Evolutionary conservation across 2,888 invertebrate genomes (phyloP), one percentile per base, ranked within the genome.

Genomic region (Eupithecia pulchellata): DNA sequence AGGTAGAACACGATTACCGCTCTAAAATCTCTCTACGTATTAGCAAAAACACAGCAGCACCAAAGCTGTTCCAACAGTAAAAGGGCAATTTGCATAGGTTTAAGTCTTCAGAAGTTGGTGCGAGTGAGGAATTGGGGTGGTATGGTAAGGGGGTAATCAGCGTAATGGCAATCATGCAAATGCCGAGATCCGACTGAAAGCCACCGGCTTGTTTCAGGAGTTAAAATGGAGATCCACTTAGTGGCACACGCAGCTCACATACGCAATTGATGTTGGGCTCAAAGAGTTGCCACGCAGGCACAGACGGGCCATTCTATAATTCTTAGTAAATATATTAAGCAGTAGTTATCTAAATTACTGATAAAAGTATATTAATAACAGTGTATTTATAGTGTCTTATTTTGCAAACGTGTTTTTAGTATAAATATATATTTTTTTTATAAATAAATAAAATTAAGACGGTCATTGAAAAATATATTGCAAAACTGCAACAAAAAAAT

Each of bases 191-290:
- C 93, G 86, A 90, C 92, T 94, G 93, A 94, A 93, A 93, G 93
- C 93, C 89, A 91, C 91, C 89, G 90, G 91, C 91, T 93, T 92
- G 93, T 93, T 94, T 93, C 93, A 93, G 93, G 93, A 94, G 93
- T 93, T 94, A 94, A 94, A 94, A 94, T 93, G 93, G 91, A 93
- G 93, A 94, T 93, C 93, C 93, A 94, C 92, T 94, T 93, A 93
- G 90, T 87, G 88, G 86, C 87, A 84, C 89, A 93, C 93, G 93
- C 92, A 89, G 79, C 93, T 90, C 91, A 92, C 93, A 93, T 93
- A 93, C 92, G 91, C 91, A 92, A 93, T 91, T 89, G 91, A 90
- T 90, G 90, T 83, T 79, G 74, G 67, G 39, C 71, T 27, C 89
- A 90, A 74, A 89, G 90, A 90, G 61, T 70, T 81, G 32, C 42